These are phyloP conservation scores for Melinopterus prodromus DNA, from an alignment of 2,888 invertebrate genomes.

Conservation along the genomic window DNA sequence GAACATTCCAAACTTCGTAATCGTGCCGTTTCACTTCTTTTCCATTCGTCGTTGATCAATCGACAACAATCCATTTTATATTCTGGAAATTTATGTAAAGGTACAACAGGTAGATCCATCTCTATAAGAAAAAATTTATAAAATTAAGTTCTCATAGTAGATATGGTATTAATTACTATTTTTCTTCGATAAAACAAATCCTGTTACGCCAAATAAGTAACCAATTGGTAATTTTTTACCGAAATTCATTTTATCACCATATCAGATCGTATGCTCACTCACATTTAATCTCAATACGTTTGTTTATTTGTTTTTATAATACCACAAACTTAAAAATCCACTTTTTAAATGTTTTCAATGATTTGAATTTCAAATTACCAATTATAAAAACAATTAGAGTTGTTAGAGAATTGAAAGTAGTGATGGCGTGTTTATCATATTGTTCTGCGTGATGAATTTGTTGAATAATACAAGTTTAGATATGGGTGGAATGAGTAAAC, in stretches of 20 bases:
- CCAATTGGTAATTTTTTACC: slow-evolving; percentile 6
- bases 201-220: slow-evolving; percentile 9
- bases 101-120: slow-evolving; percentile 63
- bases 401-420: too few species aligned
- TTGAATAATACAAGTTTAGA: too few species aligned
- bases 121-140: slow-evolving; percentile 20
- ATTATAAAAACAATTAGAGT: too few species aligned
- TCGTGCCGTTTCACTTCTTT: slow-evolving; percentile 80
- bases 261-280: too few species aligned
- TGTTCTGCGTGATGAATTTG: too few species aligned
- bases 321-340: too few species aligned
- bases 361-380: too few species aligned
- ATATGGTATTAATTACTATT: not conserved
- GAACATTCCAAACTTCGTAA: slow-evolving; percentile 77
- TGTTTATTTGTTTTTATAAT: too few species aligned
- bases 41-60: slow-evolving; percentile 88
- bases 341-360: too few species aligned
- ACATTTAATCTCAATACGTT: too few species aligned
- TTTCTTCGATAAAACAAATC: slow-evolving; percentile 12
- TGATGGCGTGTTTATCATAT: too few species aligned
- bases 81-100: slow-evolving; percentile 77
- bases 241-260: slow-evolving; percentile 14
- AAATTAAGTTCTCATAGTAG: not conserved
- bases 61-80: slow-evolving; percentile 76
- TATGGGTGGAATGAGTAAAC: too few species aligned